These are phyloP conservation scores for Yponomeuta plumbellus DNA, from an alignment of 2,888 invertebrate genomes.

Conservation along the genomic window DNA sequence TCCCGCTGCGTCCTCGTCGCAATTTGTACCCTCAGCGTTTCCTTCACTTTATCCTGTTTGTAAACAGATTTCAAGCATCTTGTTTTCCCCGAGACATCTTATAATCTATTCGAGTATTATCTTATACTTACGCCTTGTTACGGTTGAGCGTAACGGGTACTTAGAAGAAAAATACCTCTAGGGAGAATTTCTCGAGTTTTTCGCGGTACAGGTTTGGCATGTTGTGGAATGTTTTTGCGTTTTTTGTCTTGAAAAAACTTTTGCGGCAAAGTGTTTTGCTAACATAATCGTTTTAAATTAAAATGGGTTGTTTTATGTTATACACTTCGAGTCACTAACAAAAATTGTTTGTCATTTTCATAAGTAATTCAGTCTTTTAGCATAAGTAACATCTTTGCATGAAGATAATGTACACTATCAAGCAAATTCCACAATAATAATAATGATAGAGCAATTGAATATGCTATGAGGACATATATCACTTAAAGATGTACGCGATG, in stretches of 20 bases:
- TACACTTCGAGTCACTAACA: not conserved
- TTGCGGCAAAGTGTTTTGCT: not conserved
- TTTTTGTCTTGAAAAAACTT: not conserved
- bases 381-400: not conserved
- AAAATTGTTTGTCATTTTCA: not conserved
- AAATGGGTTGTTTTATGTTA: not conserved
- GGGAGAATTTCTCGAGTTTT: constrained; percentile 6
- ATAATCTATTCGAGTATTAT: constrained; percentile 29
- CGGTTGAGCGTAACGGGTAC: constrained; percentile 5
- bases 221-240: not conserved
- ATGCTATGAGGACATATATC: constrained; percentile 50
- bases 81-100: constrained; percentile 33
- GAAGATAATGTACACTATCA: not conserved
- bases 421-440: not conserved
- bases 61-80: constrained; percentile 25
- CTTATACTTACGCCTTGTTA: constrained; percentile 11
- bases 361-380: too few relatives aligned
- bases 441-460: constrained; percentile 40
- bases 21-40: constrained; percentile 18
- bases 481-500: constrained; percentile 50
- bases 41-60: constrained; percentile 25
- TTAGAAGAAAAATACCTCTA: not conserved
- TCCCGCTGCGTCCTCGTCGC: not conserved
- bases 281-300: constrained; percentile 1
- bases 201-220: not conserved